These are phyloP conservation scores for Lepidochrysops patricia DNA, from an alignment of 2,888 invertebrate species.

Conservation along the genomic window DNA sequence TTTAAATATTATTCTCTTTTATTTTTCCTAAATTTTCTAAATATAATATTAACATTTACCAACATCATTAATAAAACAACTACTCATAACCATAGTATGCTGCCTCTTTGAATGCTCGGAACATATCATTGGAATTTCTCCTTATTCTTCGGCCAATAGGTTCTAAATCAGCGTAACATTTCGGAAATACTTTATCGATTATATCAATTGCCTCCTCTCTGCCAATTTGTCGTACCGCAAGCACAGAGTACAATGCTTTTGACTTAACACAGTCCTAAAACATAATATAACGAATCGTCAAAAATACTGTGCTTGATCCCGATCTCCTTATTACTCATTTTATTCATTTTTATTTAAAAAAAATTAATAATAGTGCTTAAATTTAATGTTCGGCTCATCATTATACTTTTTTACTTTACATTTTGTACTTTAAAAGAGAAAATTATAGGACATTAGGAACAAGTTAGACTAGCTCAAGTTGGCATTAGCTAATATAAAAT, in stretches of 20 bases:
- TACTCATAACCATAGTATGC: conserved; percentile 84
- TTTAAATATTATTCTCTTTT: conserved; percentile 45
- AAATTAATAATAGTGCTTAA: too few species aligned
- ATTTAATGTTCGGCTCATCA: too few species aligned
- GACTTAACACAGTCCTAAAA: conserved; percentile 89
- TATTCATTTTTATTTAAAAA: too few species aligned
- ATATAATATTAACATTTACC: conserved; percentile 18
- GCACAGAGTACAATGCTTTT: conserved; percentile 88
- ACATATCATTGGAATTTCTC: conserved; percentile 84
- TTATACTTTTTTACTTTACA: not conserved
- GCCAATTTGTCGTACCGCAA: conserved; percentile 85
- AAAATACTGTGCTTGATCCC: not conserved
- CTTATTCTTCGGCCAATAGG: conserved; percentile 88
- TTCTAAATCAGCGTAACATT: conserved; percentile 93
- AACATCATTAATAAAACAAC: conserved; percentile 15
- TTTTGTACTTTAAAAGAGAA: not conserved
- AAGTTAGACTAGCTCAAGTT: too few species aligned
- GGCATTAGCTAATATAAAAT: not conserved
- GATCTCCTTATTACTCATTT: too few species aligned
- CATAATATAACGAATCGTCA: not conserved
- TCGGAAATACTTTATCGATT: conserved; percentile 90
- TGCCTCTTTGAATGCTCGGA: conserved; percentile 83
- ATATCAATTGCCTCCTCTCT: conserved; percentile 81
- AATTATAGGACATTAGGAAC: too few species aligned
- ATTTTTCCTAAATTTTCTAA: conserved; percentile 42